Evolutionary conservation across 1,140 invertebrate genomes (phyloP), one percentile per base, ranked within the genome.

Genomic region (Drosophila mojavensis): DNA sequence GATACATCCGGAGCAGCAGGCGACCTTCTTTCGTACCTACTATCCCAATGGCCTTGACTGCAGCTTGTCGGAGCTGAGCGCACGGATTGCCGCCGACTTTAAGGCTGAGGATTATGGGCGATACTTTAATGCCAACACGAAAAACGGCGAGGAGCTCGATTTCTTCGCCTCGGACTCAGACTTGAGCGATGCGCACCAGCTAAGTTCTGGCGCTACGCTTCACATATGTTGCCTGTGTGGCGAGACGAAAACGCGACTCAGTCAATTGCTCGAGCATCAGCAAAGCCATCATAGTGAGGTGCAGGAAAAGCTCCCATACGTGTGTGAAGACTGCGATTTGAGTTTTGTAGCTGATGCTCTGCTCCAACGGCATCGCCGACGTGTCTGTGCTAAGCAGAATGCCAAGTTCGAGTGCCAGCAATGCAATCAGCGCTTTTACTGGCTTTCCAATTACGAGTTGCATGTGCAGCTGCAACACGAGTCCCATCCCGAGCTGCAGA

Each of bases 141-240:
- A 24, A 24, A 86, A 75, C 43, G 90, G 90, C 0, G 76, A 81
- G 11, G 90, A 91, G 54, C 45, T 91, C 55, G 90, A 91, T 48
- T 72, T 91, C 26, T 69, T 79, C 11, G 90, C 79, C 39, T 91
- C 90, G 0, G 84, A 89, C 6, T 55, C 70, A 1, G 78, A 80
- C 2, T 43, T 55, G 7, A 74, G 70, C 15, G 81, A 78, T 53
- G 65, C 33, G 17, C 51, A 58, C 6, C 20, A 41, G 3, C 50
- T 24, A 2, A 41, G 33, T 4, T 53, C 62, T 60, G 4, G 20
- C 3, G 6, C 5, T 5, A 13, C 3, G 10, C 4, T 45, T 2
- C 75, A 88, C 15, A 77, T 47, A 0, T 91, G 90, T 61, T 30
- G 67, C 6, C 5, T 91, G 6, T 91, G 90, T 24, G 70, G 61